Conservation (phyloP, 1,140 invertebrate genomes). For the Trypoxylus dichotomus region DNA sequence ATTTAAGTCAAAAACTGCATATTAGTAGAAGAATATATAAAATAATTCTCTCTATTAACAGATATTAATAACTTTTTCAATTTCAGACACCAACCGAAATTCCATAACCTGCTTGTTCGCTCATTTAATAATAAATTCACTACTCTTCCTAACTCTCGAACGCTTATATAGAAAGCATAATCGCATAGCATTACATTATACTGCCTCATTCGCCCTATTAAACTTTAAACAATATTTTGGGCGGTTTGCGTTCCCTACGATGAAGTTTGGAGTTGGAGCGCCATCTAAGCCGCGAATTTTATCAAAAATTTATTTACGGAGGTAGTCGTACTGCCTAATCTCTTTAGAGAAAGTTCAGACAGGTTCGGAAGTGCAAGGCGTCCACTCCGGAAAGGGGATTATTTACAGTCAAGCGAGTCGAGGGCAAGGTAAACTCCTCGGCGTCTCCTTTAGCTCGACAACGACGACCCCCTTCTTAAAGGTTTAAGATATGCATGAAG, state of each 20-base stretch:
- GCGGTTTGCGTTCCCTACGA: background rate
- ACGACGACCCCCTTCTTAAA: background rate
- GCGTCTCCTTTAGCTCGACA: background rate
- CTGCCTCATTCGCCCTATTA: background rate
- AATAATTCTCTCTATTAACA: too few relatives aligned
- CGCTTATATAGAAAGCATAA: too few relatives aligned
- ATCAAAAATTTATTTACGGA: background rate
- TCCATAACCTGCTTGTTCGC: too few relatives aligned
- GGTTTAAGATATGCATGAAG: conserved; percentile 2
- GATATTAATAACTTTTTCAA: too few relatives aligned
- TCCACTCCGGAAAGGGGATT: background rate
- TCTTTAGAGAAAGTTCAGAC: background rate
- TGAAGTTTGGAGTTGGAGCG: background rate
- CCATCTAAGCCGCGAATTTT: background rate
- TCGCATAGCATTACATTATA: background rate
- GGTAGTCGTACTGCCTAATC: background rate
- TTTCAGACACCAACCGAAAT: too few relatives aligned
- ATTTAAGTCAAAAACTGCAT: too few relatives aligned
- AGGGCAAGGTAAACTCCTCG: background rate
- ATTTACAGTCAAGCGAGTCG: background rate
- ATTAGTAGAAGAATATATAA: too few relatives aligned
- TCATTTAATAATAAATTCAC: too few relatives aligned
- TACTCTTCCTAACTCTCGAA: too few relatives aligned
- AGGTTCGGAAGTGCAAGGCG: background rate
- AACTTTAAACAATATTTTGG: conserved; percentile 1